Base-by-base conservation (phyloP, 2,888 invertebrate genomes). In the Pseudanteris insignis region DNA sequence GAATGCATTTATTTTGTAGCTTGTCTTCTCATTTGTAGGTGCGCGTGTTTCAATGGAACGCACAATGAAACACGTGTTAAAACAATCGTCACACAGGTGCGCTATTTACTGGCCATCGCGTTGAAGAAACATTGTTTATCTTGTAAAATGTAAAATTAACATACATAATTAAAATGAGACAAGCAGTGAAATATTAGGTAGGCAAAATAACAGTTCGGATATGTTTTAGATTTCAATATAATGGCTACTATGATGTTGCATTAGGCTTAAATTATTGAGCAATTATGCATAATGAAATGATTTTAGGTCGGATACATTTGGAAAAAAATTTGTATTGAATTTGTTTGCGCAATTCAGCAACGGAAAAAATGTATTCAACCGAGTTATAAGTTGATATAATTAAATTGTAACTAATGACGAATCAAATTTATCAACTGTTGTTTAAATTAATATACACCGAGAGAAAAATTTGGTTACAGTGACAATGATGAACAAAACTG, bases 31-130 rank as follows among this genome's bases (percentile, higher is more conserved):
- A 24, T 59, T 62, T 41, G 48, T 54, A 44, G 55, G 60, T 57
- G 43, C 48, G 58, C 43, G 48, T 57, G 58, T 55, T 46, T 29
- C 34, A 40, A 38, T 55, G 47, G 29, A 37, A 32, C 41, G 40
- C 26, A 75, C 77, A 77, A 76, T 75, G 67, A 71, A 71, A 77
- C 77, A 77, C 73, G 76, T 78, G 77, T 76, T 75, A 76, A 77
- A 77, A 78, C 77, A 78, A 78, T 77, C 71, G 73, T 70, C 68
- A 71, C 73, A 75, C 77, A 78, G 77, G 77, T 78, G 69, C 66
- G 55, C 41, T 48, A 48, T 51, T 59, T 50, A 54, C 59, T 63
- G 60, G 64, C 57, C 62, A 65, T 68, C 66, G 64, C 67, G 63
- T 51, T n/a, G n/a, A n/a, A 32, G 51, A 54, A 48, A 47, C 37